Evolutionary conservation across 2,113 vertebrate species (phyloP).

Genomic region (Vulpes vulpes): DNA sequence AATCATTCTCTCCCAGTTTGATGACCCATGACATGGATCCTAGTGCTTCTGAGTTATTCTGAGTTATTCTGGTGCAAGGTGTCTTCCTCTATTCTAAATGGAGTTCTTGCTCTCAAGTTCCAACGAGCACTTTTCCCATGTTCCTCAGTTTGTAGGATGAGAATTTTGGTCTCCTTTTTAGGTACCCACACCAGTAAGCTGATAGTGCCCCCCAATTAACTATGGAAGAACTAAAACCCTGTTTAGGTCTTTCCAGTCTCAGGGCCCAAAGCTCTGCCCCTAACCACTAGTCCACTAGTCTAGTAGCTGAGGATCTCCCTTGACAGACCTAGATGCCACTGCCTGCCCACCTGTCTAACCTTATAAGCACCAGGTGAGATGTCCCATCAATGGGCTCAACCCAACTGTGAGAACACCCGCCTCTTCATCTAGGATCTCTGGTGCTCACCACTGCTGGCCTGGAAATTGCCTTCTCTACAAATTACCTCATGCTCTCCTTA

Average conservation of each 20-base stretch:
- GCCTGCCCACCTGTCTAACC: neutral
- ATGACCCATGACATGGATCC: neutral
- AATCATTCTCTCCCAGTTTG: conserved; percentile 15
- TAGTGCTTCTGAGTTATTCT: neutral
- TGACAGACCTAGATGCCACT: neutral
- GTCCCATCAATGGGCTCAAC: neutral
- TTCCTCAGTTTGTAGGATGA: neutral
- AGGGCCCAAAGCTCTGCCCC: neutral
- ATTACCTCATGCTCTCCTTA: neutral
- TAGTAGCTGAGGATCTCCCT: neutral
- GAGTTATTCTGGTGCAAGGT: neutral
- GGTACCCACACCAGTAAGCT: neutral
- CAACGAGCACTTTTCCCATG: neutral
- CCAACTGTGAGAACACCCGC: neutral
- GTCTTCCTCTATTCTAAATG: neutral
- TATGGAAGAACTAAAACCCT: neutral
- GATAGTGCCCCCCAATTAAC: neutral
- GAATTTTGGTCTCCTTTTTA: neutral
- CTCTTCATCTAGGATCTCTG: neutral
- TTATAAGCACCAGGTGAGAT: neutral
- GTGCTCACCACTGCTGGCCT: neutral
- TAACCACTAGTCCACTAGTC: neutral
- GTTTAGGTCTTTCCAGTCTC: neutral
- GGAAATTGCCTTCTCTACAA: conserved; percentile 6
- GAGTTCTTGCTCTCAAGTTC: neutral